Evolutionary conservation across 2,797 vertebrate species (phyloP).

Genomic region (Gobionotothen gibberifrons): DNA sequence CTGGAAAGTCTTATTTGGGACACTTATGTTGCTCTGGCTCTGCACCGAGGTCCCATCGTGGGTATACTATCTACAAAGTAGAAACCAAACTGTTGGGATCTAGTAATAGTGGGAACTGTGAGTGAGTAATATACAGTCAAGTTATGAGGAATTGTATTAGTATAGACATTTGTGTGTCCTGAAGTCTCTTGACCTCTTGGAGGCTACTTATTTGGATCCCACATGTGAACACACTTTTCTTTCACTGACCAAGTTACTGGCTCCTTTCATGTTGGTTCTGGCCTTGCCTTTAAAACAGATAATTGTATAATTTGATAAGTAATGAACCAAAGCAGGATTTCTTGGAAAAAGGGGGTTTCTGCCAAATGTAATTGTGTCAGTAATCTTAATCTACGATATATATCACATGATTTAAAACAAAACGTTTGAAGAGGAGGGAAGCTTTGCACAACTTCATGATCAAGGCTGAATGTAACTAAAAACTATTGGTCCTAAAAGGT

Average conservation of each 20-base stretch:
- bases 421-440: slow-evolving; percentile 13
- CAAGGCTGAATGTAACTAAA: neutral
- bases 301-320: neutral
- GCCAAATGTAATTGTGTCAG: neutral
- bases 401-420: neutral
- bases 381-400: neutral
- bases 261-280: slow-evolving; percentile 6
- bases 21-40: slow-evolving; percentile 29
- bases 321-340: neutral
- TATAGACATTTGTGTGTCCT: neutral
- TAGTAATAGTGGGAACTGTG: no score
- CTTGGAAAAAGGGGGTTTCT: neutral
- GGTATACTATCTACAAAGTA: no score
- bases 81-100: neutral
- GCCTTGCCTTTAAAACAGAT: neutral
- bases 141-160: neutral
- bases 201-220: neutral
- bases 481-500: no score
- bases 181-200: neutral
- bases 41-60: slow-evolving; percentile 15
- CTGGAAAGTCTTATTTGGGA: slow-evolving; percentile 58
- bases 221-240: neutral
- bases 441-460: neutral
- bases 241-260: neutral
- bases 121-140: no score